These are phyloP conservation scores for Drosophila tsacasi DNA, from an alignment of 1,140 invertebrate species.

Conservation along the genomic window DNA sequence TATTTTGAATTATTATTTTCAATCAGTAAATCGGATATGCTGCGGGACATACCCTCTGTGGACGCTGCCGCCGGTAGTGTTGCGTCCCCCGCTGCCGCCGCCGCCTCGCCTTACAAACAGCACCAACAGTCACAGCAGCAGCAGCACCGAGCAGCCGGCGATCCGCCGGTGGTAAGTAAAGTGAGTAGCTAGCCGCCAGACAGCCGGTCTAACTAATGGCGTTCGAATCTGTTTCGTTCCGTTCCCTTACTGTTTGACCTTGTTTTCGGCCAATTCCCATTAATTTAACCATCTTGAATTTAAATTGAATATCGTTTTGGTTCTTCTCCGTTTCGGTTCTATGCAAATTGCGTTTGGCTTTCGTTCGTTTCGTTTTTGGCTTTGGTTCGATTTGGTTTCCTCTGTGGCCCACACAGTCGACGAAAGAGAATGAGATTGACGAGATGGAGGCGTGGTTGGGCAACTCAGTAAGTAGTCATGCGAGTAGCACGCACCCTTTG, in stretches of 20 bases:
- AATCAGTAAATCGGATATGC: slow-evolving; percentile 71
- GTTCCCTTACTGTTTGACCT: slow-evolving; percentile 40
- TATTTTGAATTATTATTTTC: not conserved
- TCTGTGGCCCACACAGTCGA: slow-evolving; percentile 86
- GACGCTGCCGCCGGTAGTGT: slow-evolving; percentile 80
- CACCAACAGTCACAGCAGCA: slow-evolving; percentile 24
- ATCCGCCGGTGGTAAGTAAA: slow-evolving; percentile 84
- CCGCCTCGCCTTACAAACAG: slow-evolving; percentile 69
- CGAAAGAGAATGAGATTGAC: slow-evolving; percentile 95
- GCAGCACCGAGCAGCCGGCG: slow-evolving; percentile 59
- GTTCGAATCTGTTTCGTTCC: slow-evolving; percentile 48
- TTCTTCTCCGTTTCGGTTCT: slow-evolving; percentile 38
- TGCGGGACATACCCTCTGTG: slow-evolving; percentile 79
- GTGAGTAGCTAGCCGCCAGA: slow-evolving; percentile 67
- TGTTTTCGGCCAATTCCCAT: slow-evolving; percentile 44
- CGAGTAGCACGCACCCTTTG: slow-evolving; percentile 30
- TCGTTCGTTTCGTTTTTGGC: slow-evolving; percentile 25
- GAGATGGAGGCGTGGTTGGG: slow-evolving; percentile 97
- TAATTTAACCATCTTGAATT: slow-evolving; percentile 36
- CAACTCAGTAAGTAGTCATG: slow-evolving; percentile 87
- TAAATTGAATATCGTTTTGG: slow-evolving; percentile 29
- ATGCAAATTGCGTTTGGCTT: slow-evolving; percentile 62
- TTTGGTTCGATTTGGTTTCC: slow-evolving; percentile 45
- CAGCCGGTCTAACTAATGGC: slow-evolving; percentile 65
- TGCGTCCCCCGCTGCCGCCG: slow-evolving; percentile 24